A percentile compares a stretch with the other conserved stretches of the same genome.
Conservation (phyloP, 2,888 invertebrate genomes). For the Macaria liturata region DNA sequence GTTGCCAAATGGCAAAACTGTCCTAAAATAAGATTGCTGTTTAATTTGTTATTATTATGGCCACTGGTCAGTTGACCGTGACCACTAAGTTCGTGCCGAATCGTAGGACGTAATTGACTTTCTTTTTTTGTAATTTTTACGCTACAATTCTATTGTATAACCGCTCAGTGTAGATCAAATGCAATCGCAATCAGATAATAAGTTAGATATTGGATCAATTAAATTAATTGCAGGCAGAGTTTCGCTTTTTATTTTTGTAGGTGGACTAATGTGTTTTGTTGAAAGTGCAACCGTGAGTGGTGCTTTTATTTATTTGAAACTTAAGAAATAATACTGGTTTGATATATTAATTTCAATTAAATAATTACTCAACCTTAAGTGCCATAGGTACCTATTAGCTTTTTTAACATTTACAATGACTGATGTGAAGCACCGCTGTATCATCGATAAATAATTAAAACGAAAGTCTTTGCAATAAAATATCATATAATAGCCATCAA, state of each 20-base stretch:
- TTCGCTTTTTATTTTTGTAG: not conserved
- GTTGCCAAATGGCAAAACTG: slow-evolving; percentile 6
- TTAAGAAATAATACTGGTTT: too few relatives aligned
- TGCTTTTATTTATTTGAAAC: too few relatives aligned
- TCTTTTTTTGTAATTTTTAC: slow-evolving; percentile 60
- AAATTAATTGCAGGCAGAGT: slow-evolving; percentile 21
- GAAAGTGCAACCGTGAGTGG: too few relatives aligned
- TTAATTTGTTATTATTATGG: slow-evolving; percentile 41
- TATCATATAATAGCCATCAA: slow-evolving; percentile 7
- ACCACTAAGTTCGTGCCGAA: slow-evolving; percentile 66
- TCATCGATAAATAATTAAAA: slow-evolving; percentile 1
- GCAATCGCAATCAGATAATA: slow-evolving; percentile 42
- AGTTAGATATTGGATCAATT: slow-evolving; percentile 23
- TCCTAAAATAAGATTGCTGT: slow-evolving; percentile 19
- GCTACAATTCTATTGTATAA: slow-evolving; percentile 53
- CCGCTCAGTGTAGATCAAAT: slow-evolving; percentile 38
- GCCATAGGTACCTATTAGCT: too few relatives aligned
- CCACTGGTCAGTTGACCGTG: slow-evolving; percentile 63
- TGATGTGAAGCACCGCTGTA: not conserved
- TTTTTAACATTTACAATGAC: too few relatives aligned
- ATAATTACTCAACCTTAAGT: too few relatives aligned
- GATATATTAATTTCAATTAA: too few relatives aligned
- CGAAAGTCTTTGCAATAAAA: not conserved
- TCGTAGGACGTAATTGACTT: slow-evolving; percentile 53
- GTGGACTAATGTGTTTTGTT: too few relatives aligned